Percentiles rank a stretch among this genome's conserved stretches.
Conservation (phyloP, 1,140 invertebrate genomes). For the Drosophila lacteicornis region DNA sequence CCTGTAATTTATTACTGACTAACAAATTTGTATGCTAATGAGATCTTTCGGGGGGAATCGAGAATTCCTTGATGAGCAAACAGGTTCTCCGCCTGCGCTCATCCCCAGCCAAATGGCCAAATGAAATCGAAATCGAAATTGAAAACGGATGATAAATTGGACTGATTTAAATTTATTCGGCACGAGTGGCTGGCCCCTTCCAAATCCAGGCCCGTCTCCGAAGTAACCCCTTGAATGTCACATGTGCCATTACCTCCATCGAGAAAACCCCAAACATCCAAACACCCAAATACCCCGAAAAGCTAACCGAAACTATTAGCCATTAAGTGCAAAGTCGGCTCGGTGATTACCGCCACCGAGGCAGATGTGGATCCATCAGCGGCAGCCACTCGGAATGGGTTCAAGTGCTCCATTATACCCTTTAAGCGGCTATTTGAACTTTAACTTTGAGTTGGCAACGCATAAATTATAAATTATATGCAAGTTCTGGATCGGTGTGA, state of each 20-base stretch:
- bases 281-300: constrained; percentile 5
- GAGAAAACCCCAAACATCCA: neutral
- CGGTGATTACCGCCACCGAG: constrained; percentile 18
- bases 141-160: constrained; percentile 63
- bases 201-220: constrained; percentile 35
- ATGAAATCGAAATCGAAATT: constrained; percentile 60
- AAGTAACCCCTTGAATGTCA: constrained; percentile 37
- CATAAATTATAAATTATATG: neutral
- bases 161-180: constrained; percentile 44
- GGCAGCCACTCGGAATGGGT: constrained; percentile 47
- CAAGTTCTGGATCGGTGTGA: neutral
- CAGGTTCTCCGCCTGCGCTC: constrained; percentile 55
- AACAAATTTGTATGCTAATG: constrained; percentile 74
- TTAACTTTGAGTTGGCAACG: neutral
- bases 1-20: constrained; percentile 32
- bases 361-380: constrained; percentile 43
- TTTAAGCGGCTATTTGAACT: constrained; percentile 14
- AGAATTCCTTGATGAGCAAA: constrained; percentile 65
- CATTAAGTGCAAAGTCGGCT: constrained; percentile 38
- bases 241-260: constrained; percentile 33
- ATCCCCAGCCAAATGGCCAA: constrained; percentile 31
- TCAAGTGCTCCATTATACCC: constrained; percentile 39
- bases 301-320: constrained; percentile 44
- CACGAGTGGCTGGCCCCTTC: constrained; percentile 40
- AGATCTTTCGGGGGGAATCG: constrained; percentile 31